Base-by-base conservation (phyloP, 2,888 invertebrate species). In the Miltochrista miniata region DNA sequence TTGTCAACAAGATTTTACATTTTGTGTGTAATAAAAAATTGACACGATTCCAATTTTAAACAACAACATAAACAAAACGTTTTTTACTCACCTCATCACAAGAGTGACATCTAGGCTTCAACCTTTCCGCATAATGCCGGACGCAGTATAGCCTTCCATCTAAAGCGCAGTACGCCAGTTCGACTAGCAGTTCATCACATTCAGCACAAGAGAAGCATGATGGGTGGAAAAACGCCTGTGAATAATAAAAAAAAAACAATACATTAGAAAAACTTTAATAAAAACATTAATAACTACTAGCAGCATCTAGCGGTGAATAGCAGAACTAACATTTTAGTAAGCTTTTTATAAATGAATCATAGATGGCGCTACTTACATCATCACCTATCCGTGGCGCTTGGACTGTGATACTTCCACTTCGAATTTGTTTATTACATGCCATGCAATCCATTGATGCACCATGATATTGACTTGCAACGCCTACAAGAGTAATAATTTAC, bases 21-120 rank as follows among this genome's bases (percentile, higher is more conserved):
- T 24, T 4, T 24, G n/a, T 24, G 2, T 24, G 18, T 5, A 24
- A 24, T 24, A n/a, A n/a, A n/a, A n/a, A n/a, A n/a, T 24, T 24
- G 18, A 24, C 2, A 24, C 2, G 18, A 24, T 24, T 24, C 5
- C 5, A 24, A 24, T 24, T 24, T 24, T 24, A 4, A 24, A 24
- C 5, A 24, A 5, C 18, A 24, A 24, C n/a, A n/a, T 4, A 2
- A 24, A 24, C 5, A 5, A 24, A 24, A 5, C 5, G 2, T 24
- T 2, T 24, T 18, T 12, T 5, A 92, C 96, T 93, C 82, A 99
- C 99, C 97, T 99, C 99, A 92, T 99, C 99, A 91, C 99, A 99
- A 68, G 98, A 96, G 59, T 97, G 95, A 86, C 99, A 99, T 72
- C 99, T 93, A 12, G 99, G 98, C 85, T 98, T 98, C 79, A 99